Base-by-base conservation (phyloP, 2,797 vertebrate genomes). In the Lacerta agilis region DNA sequence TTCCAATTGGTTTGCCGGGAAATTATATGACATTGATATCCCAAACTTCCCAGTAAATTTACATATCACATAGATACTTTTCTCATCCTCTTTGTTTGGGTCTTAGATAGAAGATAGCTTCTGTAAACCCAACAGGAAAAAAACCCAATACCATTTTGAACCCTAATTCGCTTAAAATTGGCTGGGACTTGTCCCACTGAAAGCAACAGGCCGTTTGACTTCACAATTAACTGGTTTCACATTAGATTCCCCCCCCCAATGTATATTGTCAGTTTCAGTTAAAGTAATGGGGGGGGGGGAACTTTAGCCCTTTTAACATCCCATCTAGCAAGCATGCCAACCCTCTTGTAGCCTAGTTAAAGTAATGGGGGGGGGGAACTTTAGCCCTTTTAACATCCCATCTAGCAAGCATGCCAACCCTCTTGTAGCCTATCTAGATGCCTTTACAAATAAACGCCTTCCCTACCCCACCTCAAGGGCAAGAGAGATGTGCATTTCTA, bases 401-500 rank as follows among this genome's bases (percentile, higher is more conserved):
- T 10, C 11, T 67, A 64, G 17, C 45, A 73, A 17, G 33, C 67
- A 23, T 10, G 55, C 27, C 49, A 58, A n/a, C 15, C 15, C 23
- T 38, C 25, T 33, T 23, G 41, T 69, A 55, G 41, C 27, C 8
- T n/a, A 29, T 61, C 33, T 85, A 64, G 25, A 76, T 64, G 15
- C 13, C 36, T 85, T 69, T 85, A 43, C 83, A 76, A 76, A 64
- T 29, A 85, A 41, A 49, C 41, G 36, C 33, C 29, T 49, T 23
- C 8, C 8, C 15, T 11, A 41, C 27, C 18, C 27, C 8, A 58
- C 25, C 18, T 23, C 25, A 18, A 55, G 25, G 11, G 27, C 36
- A 87, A 27, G 36, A 81, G 49, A 72, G 38, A 87, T 81, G 55
- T n/a, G 36, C 20, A 25, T 82, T 45, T 45, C 66, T 87, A n/a